These are phyloP conservation scores for Apodemia duryi DNA, from an alignment of 2,888 invertebrate species.

Conservation along the genomic window DNA sequence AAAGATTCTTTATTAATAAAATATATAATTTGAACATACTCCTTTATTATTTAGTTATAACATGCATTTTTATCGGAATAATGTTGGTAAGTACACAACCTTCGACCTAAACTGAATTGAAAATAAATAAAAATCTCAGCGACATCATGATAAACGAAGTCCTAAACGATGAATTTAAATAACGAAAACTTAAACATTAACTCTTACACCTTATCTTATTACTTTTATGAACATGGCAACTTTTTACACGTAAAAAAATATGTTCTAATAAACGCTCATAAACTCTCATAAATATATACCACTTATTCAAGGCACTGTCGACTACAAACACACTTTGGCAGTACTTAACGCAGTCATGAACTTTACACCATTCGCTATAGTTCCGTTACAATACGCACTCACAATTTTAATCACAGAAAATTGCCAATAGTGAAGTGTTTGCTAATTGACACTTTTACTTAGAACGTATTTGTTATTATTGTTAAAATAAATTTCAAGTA, in stretches of 20 bases:
- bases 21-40: constrained; percentile 37
- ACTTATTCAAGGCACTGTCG: constrained; percentile 77
- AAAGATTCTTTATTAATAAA: constrained; percentile 54
- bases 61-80: constrained; percentile 25
- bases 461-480: constrained; percentile 51
- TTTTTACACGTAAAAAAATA: constrained; percentile 77
- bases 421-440: constrained; percentile 75
- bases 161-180: constrained; percentile 18
- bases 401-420: constrained; percentile 64
- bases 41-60: constrained; percentile 29
- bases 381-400: constrained; percentile 49
- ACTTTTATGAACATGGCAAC: constrained; percentile 70
- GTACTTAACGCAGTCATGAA: constrained; percentile 57
- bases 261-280: constrained; percentile 66
- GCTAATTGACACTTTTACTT: constrained; percentile 65
- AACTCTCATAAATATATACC: constrained; percentile 68
- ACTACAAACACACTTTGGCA: constrained; percentile 81
- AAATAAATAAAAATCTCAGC: constrained; percentile 18
- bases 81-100: constrained; percentile 68
- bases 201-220: constrained; percentile 52
- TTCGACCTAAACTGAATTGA: constrained; percentile 36
- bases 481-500: constrained; percentile 58
- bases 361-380: constrained; percentile 46
- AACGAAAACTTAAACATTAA: constrained; percentile 41
- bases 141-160: constrained; percentile 17